These are phyloP conservation scores for Lydus trimaculatus DNA, from an alignment of 2,888 invertebrate species.

Conservation along the genomic window DNA sequence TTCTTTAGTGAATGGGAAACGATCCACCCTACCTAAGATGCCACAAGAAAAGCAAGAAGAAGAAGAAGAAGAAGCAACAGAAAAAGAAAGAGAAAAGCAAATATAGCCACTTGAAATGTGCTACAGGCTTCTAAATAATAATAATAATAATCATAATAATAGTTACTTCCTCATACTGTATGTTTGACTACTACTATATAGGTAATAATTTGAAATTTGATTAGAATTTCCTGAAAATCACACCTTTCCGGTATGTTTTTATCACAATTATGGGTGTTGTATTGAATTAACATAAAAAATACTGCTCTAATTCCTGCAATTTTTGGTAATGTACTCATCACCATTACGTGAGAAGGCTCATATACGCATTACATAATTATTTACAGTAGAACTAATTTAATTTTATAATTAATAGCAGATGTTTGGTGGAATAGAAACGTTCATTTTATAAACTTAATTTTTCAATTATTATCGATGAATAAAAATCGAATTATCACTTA, in stretches of 20 bases:
- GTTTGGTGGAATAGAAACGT: background rate
- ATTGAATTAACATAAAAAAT: too few relatives aligned
- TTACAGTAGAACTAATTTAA: background rate
- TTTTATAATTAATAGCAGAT: background rate
- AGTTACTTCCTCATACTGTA: background rate
- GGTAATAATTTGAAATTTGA: background rate
- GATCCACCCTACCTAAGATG: constrained; percentile 39
- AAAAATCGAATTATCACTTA: background rate
- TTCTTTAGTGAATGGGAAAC: constrained; percentile 44
- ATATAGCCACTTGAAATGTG: background rate
- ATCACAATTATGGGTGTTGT: background rate
- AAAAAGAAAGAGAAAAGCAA: too few relatives aligned
- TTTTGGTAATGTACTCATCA: too few relatives aligned
- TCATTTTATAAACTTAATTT: background rate
- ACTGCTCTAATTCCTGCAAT: too few relatives aligned
- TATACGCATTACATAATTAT: background rate
- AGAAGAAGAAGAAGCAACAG: background rate
- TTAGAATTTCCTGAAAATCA: background rate
- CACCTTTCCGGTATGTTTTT: background rate
- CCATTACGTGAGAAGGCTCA: background rate
- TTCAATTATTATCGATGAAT: background rate
- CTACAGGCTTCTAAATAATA: background rate
- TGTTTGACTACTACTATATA: background rate
- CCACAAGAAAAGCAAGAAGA: background rate
- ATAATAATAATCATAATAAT: background rate